Percentiles rank a stretch among this genome's conserved stretches.
phyloP scores from a whole-genome alignment of 2,113 vertebrate species.

The Triplophysa tibetana region DNA sequence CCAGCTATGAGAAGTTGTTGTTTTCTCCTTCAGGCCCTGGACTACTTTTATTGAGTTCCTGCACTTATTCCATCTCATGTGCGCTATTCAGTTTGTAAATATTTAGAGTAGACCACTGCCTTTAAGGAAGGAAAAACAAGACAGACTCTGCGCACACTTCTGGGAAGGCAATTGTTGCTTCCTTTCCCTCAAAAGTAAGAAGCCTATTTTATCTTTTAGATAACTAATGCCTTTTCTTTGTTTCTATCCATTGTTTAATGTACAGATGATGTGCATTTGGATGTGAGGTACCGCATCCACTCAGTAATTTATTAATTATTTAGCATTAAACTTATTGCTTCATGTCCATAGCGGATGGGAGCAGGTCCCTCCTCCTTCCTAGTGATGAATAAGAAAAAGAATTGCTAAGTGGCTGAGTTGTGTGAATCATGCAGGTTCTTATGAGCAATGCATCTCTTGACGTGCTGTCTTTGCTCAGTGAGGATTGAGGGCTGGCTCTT shows the following conservation, averaged over 20 bases:
- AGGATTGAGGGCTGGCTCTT: conserved; percentile 59
- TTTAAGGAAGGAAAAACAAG: conserved; percentile 66
- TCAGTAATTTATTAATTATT: conserved; percentile 68
- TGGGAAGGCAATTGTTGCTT: conserved; percentile 61
- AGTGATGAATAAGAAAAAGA: conserved; percentile 65
- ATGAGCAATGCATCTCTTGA: conserved; percentile 62
- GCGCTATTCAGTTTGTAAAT: conserved; percentile 70
- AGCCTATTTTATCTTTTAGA: conserved; percentile 60
- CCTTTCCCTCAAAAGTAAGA: conserved; percentile 49
- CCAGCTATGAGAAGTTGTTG: conserved; percentile 62
- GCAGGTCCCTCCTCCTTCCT: conserved; percentile 53
- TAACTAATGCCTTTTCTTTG: conserved; percentile 59
- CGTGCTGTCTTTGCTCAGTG: conserved; percentile 56
- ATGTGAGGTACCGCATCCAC: conserved; percentile 56
- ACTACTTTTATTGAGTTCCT: conserved; percentile 56
- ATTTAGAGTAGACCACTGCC: conserved; percentile 67
- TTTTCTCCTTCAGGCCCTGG: conserved; percentile 56
- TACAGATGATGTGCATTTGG: conserved; percentile 61
- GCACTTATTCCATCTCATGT: conserved; percentile 60
- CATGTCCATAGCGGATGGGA: conserved; percentile 65
- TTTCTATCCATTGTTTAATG: conserved; percentile 62
- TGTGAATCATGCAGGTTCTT: conserved; percentile 68
- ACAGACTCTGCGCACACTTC: conserved; percentile 58
- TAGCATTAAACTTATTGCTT: conserved; percentile 68
- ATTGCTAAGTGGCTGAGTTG: conserved; percentile 64